Evolutionary conservation across 1,140 invertebrate species (phyloP), one percentile per base, ranked within the genome.

Genomic region (Solenopsis invicta): DNA sequence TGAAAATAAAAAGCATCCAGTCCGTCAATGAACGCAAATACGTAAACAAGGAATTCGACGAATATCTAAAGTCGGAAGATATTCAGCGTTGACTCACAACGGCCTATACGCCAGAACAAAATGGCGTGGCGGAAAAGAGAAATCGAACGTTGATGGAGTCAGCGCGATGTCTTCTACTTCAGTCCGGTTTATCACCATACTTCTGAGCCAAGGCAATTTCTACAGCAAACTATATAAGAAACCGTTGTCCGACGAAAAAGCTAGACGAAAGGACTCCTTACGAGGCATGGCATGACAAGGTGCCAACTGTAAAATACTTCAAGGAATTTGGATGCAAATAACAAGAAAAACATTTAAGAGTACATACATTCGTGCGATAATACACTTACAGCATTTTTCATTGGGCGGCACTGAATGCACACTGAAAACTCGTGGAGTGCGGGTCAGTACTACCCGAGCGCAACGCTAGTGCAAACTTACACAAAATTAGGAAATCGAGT

Each of bases 41-140:
- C 29, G n/a, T n/a, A 2, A 81, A 69, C 6, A 54, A 37, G 1
- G 50, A 67, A 6, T 67, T 81, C 9, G 24, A 56, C 4, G 74
- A 74, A 12, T 93, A 90, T 66, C 78, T 93, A 1, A 87, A 82
- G 12, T n/a, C 54, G 0, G 21, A 74, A 0, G 87, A 88, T 0
- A 91, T 92, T n/a, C n/a, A 37, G 34, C 61, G 61, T 9, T 75
- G 88, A 5, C 54, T 91, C 1, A 90, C 66, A 0, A 24, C 41
- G 0, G 4, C 66, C 1, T 24, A 82, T 2, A 59, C 18, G 1
- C 78, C 78, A 0, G 21, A 82, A 10, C 78, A 82, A 21, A 82
- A 82, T 37, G 78, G 78, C 0, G 13, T 71, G 0, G 78, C 66
- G 0, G 78, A 82, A 12, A 50, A 66, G 6, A 37, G 18, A 82